These are phyloP conservation scores for Pelusios castaneus DNA, from an alignment of 2,113 vertebrate genomes.

Conservation along the genomic window DNA sequence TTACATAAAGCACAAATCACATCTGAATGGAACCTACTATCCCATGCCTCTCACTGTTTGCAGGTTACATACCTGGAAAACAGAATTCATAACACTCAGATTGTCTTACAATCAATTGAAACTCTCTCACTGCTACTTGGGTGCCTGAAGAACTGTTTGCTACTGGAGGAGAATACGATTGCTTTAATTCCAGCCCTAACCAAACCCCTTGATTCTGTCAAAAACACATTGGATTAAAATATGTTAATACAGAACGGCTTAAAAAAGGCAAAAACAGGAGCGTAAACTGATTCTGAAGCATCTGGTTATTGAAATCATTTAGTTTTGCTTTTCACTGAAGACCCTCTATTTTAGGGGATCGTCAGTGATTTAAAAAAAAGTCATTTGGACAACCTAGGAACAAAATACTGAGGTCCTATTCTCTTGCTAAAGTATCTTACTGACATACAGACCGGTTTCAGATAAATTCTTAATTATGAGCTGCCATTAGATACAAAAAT, in stretches of 20 bases:
- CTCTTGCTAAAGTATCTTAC: background rate
- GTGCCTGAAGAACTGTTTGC: background rate
- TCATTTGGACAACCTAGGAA: background rate
- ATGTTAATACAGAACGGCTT: background rate
- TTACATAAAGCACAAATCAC: slow-evolving; percentile 35
- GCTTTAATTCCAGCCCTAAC: background rate
- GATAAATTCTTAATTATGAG: background rate
- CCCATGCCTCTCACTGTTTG: background rate
- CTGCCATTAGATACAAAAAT: background rate
- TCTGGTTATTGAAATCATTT: rapidly evolving
- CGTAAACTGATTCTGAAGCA: background rate
- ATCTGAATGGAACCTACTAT: slow-evolving; percentile 38
- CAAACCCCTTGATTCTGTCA: background rate
- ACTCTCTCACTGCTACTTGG: background rate
- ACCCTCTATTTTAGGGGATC: background rate
- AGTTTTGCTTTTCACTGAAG: background rate
- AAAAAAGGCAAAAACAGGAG: background rate
- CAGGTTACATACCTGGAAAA: slow-evolving; percentile 17
- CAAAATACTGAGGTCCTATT: background rate
- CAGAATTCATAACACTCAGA: slow-evolving; percentile 30
- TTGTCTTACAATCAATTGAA: slow-evolving; percentile 24
- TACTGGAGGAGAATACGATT: background rate
- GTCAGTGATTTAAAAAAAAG: background rate
- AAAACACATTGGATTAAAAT: background rate
- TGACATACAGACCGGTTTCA: background rate